A percentile compares a stretch with the other conserved stretches of the same genome.
phyloP scores from a whole-genome alignment of 2,888 invertebrate genomes.

The Limnephilus marmoratus region DNA sequence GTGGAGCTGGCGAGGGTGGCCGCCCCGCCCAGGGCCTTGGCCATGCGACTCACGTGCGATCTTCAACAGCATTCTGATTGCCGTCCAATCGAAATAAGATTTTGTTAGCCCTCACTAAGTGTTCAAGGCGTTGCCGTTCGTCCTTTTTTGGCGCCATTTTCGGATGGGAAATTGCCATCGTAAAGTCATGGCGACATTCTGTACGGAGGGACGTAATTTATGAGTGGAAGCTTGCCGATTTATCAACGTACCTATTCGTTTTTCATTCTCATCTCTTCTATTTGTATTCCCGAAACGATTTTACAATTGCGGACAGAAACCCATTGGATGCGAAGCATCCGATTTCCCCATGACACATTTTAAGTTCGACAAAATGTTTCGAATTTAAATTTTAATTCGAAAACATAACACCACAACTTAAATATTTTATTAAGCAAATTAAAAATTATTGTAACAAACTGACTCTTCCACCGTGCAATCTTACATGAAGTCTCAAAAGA shows the following conservation, averaged over 20 bases:
- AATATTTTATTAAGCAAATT: no score
- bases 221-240: slow-evolving; percentile 62
- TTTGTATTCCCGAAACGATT: slow-evolving; percentile 42
- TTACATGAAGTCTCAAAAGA: no score
- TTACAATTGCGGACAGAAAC: slow-evolving; percentile 32
- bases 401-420: background rate
- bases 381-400: background rate
- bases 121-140: slow-evolving; percentile 62
- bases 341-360: background rate
- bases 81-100: slow-evolving; percentile 79
- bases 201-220: slow-evolving; percentile 63
- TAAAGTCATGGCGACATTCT: slow-evolving; percentile 63
- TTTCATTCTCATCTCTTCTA: slow-evolving; percentile 52
- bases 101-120: slow-evolving; percentile 77
- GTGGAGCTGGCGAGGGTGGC: slow-evolving; percentile 58
- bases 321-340: background rate
- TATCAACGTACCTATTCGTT: slow-evolving; percentile 55
- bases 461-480: no score
- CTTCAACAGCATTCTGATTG: slow-evolving; percentile 78
- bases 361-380: background rate
- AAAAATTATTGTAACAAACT: no score
- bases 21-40: slow-evolving; percentile 69
- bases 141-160: slow-evolving; percentile 62
- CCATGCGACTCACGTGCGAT: slow-evolving; percentile 76
- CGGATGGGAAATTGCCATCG: slow-evolving; percentile 64